Evolutionary conservation across 1,140 invertebrate genomes (phyloP), one percentile per base, ranked within the genome.

Genomic region (Coptotermes formosanus): DNA sequence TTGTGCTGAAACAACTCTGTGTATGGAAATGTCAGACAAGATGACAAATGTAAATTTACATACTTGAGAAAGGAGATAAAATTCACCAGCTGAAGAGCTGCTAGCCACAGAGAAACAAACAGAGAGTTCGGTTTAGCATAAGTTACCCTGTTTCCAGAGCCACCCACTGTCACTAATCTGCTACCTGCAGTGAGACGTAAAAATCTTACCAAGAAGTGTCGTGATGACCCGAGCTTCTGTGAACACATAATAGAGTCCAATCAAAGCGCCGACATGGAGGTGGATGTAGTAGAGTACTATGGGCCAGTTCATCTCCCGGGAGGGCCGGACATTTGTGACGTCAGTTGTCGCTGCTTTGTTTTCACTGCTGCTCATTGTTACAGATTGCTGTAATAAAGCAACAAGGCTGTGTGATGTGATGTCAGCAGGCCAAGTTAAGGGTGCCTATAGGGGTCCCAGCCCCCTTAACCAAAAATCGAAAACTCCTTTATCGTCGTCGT

Each of bases 251-350:
- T 92, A 93, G 19, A 94, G 86, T 52, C 93, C 94, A 87, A 94
- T 94, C 0, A 93, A 30, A 0, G 94, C 94, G 0, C 94, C 91
- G 6, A 94, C 90, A 87, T 95, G 94, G 12, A 96, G 89, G 87
- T 95, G 93, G 69, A 95, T 93, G 88, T 94, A 95, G 89, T 94
- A 94, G 0, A 95, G 89, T 0, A 95, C 93, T 6, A 91, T 90
- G 0, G 92, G 91, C 95, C 95, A 96, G 87, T 93, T 91, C 1
- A 94, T 91, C 87, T 95, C 94, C n/a, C 91, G 88, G 87, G 90
- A 92, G 9, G 48, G 3, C 0, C 25, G 38, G 82, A 0, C 0
- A 9, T 45, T 38, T 19, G 38, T 43, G n/a, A n/a, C 83, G 25
- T 14, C 9, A 38, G 43, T 38, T 21, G 83, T 64, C 12, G 7